Evolutionary conservation across 1,140 invertebrate genomes (phyloP).

Genomic region (Drosophila grimshawi): DNA sequence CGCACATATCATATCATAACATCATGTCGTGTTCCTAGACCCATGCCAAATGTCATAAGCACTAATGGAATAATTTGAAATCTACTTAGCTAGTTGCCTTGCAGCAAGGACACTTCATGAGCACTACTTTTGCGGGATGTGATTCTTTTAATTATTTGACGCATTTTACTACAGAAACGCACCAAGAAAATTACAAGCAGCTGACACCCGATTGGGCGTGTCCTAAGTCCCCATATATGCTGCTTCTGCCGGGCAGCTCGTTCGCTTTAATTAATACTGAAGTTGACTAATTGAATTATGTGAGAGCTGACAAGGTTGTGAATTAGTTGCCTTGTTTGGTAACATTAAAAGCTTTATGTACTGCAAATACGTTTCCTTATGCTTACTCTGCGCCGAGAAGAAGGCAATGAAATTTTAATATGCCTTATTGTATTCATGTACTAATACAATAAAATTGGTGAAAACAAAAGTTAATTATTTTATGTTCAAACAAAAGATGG

Average conservation of each 20-base stretch:
- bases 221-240: slow-evolving; percentile 21
- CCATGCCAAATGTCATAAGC: slow-evolving; percentile 72
- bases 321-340: not conserved
- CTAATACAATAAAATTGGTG: not conserved
- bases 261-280: slow-evolving; percentile 70
- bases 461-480: not conserved
- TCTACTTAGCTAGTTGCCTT: slow-evolving; percentile 67
- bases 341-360: slow-evolving; percentile 2
- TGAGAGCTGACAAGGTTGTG: slow-evolving; percentile 36
- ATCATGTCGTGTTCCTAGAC: not conserved
- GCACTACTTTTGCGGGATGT: slow-evolving; percentile 7
- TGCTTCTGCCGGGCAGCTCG: slow-evolving; percentile 24
- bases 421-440: not conserved
- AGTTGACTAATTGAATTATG: slow-evolving; percentile 73
- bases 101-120: slow-evolving; percentile 41
- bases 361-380: not conserved
- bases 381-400: slow-evolving; percentile 6
- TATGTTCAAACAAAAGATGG: not conserved
- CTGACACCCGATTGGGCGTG: slow-evolving; percentile 45
- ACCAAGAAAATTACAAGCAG: slow-evolving; percentile 50
- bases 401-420: slow-evolving; percentile 24
- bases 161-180: slow-evolving; percentile 57
- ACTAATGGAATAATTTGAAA: slow-evolving; percentile 83
- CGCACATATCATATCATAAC: slow-evolving; percentile 68
- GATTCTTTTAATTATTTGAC: slow-evolving; percentile 79